Conservation (phyloP, 2,113 vertebrate species). For the Sciurus niger region DNA sequence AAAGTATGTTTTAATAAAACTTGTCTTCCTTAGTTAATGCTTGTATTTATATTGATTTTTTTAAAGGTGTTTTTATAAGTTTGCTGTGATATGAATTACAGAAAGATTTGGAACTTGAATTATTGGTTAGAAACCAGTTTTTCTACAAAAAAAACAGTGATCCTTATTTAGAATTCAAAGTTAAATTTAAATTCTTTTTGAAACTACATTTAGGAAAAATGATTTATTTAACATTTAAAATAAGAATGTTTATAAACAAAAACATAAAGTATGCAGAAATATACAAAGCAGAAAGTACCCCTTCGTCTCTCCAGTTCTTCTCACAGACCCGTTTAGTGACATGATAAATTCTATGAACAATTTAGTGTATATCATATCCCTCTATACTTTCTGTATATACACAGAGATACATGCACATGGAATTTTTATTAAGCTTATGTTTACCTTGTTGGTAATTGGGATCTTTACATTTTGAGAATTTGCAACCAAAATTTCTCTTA, state of each 20-base stretch:
- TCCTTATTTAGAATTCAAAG: slow-evolving; percentile 32
- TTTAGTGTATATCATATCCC: background rate
- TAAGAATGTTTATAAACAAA: background rate
- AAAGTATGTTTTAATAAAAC: slow-evolving; percentile 48
- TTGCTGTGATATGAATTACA: slow-evolving; percentile 16
- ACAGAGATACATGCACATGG: background rate
- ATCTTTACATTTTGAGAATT: slow-evolving; percentile 29
- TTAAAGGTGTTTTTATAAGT: background rate
- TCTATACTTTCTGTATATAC: background rate
- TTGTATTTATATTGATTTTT: background rate
- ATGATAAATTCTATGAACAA: background rate
- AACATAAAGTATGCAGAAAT: background rate
- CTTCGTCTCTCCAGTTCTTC: background rate
- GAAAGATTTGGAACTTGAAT: slow-evolving; percentile 45
- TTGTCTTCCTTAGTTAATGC: slow-evolving; percentile 47
- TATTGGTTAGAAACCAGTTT: slow-evolving; percentile 21
- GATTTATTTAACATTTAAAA: slow-evolving; percentile 28
- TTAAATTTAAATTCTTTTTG: slow-evolving; percentile 61
- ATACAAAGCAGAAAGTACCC: background rate
- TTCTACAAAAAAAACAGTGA: slow-evolving; percentile 32
- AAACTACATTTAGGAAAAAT: slow-evolving; percentile 58
- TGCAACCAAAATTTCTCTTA: background rate
- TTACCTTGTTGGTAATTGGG: background rate
- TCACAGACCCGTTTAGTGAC: background rate
- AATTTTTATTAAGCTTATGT: background rate